Evolutionary conservation across 2,113 vertebrate species (phyloP).

Genomic region (Microcebus ravelobensis): DNA sequence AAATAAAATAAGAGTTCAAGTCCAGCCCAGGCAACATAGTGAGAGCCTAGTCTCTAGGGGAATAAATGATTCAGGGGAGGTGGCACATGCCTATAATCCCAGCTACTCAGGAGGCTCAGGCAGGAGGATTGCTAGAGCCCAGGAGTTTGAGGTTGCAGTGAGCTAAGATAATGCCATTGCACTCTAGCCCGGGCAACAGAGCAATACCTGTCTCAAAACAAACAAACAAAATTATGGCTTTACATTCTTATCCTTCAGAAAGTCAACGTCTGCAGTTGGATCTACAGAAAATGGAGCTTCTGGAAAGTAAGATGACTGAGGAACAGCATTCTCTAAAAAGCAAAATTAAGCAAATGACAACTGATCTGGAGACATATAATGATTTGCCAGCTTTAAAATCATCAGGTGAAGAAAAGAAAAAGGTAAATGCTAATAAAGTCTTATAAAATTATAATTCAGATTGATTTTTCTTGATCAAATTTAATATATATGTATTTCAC

Average conservation of each 20-base stretch:
- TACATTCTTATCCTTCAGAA: slow-evolving; percentile 86
- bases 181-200: too few relatives aligned
- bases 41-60: too few relatives aligned
- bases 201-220: too few relatives aligned
- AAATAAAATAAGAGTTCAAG: too few relatives aligned
- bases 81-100: too few relatives aligned
- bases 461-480: slow-evolving; percentile 27
- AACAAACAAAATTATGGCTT: not conserved
- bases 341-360: slow-evolving; percentile 89
- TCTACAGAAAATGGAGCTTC: slow-evolving; percentile 95
- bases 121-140: too few relatives aligned
- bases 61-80: too few relatives aligned
- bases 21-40: too few relatives aligned
- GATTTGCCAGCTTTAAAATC: slow-evolving; percentile 91
- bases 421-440: slow-evolving; percentile 82
- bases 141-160: too few relatives aligned
- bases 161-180: too few relatives aligned
- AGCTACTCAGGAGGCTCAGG: too few relatives aligned
- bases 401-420: slow-evolving; percentile 93
- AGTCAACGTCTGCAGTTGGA: slow-evolving; percentile 94
- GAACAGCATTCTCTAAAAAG: slow-evolving; percentile 92
- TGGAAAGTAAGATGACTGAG: slow-evolving; percentile 93
- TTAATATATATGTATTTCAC: not conserved
- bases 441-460: not conserved
- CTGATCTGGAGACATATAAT: slow-evolving; percentile 89